These are phyloP conservation scores for zebrafish (Danio rerio) DNA, from an alignment of 2,113 vertebrate genomes.

Conservation along the genomic window GRCz12tu NC_133176.1:7327501-7328000, in stretches of 20 bases:
- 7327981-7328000: too few relatives aligned
- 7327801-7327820: too few relatives aligned
- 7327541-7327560: constrained; percentile 19
- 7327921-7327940: too few relatives aligned
- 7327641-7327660: constrained; percentile 3
- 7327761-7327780: background rate
- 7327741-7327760: background rate
- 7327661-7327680: background rate
- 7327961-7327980: too few relatives aligned
- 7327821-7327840: too few relatives aligned
- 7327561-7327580: constrained; percentile 15
- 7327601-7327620: constrained; percentile 18
- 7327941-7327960: too few relatives aligned
- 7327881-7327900: too few relatives aligned
- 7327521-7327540: constrained; percentile 47
- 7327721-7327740: too few relatives aligned
- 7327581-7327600: constrained; percentile 45
- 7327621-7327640: background rate
- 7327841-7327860: too few relatives aligned
- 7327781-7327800: too few relatives aligned
- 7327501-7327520: constrained; percentile 35
- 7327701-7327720: background rate
- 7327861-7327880: too few relatives aligned
- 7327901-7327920: too few relatives aligned
- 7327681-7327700: background rate